Percentiles rank a stretch among this genome's conserved stretches.
phyloP scores from a whole-genome alignment of 2,113 vertebrate genomes.

The Pavo muticus region DNA sequence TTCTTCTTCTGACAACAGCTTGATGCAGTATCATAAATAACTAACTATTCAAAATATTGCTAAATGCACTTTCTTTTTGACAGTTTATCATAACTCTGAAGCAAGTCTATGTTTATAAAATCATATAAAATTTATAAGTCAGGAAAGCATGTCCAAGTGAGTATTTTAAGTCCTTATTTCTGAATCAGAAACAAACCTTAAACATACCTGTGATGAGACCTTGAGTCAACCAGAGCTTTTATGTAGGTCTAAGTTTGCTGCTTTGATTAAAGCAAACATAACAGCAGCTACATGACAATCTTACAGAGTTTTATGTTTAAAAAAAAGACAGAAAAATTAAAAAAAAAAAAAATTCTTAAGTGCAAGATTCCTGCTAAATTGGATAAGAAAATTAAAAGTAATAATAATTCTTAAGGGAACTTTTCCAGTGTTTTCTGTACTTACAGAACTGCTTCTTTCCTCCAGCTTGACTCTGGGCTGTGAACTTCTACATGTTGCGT shows the following conservation, averaged over 20 bases:
- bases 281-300: not conserved
- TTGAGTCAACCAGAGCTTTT: not conserved
- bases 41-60: not conserved
- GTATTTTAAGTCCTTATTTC: not conserved
- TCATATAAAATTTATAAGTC: not conserved
- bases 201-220: not conserved
- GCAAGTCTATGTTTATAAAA: not conserved
- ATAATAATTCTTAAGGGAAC: not conserved
- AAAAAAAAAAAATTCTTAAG: too few species aligned
- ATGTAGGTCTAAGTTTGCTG: not conserved
- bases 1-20: not conserved
- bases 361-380: not conserved
- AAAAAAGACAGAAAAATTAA: not conserved
- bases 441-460: not conserved
- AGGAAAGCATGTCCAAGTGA: not conserved
- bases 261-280: not conserved
- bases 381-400: not conserved
- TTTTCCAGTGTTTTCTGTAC: not conserved
- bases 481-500: not conserved
- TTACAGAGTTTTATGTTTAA: not conserved
- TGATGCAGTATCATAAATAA: not conserved
- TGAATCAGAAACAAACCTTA: not conserved
- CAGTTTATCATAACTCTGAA: not conserved
- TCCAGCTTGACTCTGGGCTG: not conserved
- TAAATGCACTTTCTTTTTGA: not conserved